Conservation (phyloP, 2,113 vertebrate species). For the Tylochromis polylepis region DNA sequence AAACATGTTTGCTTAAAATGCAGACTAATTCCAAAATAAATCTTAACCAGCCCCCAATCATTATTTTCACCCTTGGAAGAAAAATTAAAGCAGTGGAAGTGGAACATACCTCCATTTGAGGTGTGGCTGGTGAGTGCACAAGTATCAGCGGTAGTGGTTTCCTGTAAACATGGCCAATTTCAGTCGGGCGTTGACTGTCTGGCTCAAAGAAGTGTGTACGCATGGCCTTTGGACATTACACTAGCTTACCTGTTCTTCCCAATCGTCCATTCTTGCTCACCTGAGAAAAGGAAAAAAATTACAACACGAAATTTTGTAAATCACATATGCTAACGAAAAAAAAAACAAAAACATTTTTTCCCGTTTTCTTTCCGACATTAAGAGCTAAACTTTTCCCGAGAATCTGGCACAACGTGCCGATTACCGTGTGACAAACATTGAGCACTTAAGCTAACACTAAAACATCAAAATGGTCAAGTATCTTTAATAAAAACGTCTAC, state of each 20-base stretch:
- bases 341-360: too few relatives aligned
- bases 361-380: neutral
- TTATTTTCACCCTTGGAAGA: fast-evolving
- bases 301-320: neutral
- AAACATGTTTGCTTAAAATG: neutral
- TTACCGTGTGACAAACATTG: fast-evolving
- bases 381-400: neutral
- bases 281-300: neutral
- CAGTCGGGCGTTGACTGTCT: fast-evolving
- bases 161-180: neutral
- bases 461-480: fast-evolving
- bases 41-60: neutral
- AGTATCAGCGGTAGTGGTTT: neutral
- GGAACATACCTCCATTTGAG: neutral
- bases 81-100: neutral
- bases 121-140: neutral
- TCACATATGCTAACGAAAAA: fast-evolving
- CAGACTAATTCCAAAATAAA: neutral
- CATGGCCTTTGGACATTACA: neutral
- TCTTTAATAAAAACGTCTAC: neutral
- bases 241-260: slow-evolving; percentile 33
- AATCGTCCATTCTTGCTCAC: slow-evolving; percentile 36
- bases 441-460: too few relatives aligned
- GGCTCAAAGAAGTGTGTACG: neutral
- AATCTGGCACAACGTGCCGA: neutral